Evolutionary conservation across 2,113 vertebrate species (phyloP).

Genomic region (Equus przewalskii): DNA sequence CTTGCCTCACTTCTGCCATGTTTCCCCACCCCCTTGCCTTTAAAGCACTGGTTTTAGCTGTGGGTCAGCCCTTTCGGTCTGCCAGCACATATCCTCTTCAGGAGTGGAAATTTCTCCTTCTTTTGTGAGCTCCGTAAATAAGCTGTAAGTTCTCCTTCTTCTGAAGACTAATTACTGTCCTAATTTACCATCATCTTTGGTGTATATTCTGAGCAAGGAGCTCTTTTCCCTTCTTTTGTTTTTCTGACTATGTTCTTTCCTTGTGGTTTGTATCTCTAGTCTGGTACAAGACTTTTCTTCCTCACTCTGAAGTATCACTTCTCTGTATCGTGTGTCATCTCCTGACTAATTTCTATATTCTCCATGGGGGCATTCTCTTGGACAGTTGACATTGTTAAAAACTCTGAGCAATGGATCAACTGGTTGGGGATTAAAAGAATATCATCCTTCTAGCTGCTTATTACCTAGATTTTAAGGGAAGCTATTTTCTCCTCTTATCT

Average conservation of each 20-base stretch:
- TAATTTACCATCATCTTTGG: background rate
- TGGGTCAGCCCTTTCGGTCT: background rate
- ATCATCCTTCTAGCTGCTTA: background rate
- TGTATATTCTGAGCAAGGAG: background rate
- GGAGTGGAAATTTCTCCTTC: background rate
- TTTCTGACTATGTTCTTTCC: background rate
- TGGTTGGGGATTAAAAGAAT: background rate
- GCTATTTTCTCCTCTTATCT: background rate
- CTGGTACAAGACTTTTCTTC: background rate
- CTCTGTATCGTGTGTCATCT: background rate
- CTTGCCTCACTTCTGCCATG: background rate
- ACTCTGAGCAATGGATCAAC: background rate
- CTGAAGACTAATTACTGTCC: background rate
- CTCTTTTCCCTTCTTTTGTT: background rate
- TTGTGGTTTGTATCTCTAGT: background rate
- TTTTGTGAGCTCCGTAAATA: background rate
- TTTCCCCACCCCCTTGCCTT: background rate
- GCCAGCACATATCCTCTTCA: background rate
- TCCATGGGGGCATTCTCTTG: background rate
- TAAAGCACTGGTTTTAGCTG: background rate
- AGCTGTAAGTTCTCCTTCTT: background rate
- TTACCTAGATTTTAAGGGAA: background rate
- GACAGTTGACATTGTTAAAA: background rate
- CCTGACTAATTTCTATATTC: background rate
- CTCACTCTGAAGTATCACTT: background rate